Evolutionary conservation across 2,797 vertebrate genomes (phyloP).

Genomic region (Acrossocheilus fasciatus): DNA sequence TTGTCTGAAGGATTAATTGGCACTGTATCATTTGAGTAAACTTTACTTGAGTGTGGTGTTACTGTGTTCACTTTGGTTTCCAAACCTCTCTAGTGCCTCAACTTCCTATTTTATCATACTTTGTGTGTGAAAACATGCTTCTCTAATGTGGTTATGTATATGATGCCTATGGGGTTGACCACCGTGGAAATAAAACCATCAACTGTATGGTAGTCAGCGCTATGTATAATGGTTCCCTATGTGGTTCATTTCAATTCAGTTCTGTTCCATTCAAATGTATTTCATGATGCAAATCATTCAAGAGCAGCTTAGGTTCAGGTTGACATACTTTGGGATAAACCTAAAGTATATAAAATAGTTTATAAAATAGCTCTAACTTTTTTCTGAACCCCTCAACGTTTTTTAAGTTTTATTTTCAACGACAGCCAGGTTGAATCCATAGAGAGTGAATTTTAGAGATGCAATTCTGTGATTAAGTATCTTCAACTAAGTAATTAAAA

Average conservation of each 20-base stretch:
- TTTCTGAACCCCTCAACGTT: neutral
- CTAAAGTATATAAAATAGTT: neutral
- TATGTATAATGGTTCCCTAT: neutral
- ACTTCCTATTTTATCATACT: conserved; percentile 8
- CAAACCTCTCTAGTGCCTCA: neutral
- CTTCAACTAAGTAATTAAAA: conserved; percentile 57
- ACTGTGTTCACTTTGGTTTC: neutral
- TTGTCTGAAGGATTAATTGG: neutral
- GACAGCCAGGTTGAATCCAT: conserved; percentile 21
- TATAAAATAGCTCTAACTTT: neutral
- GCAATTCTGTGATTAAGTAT: conserved; percentile 57
- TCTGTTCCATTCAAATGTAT: neutral
- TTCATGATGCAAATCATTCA: neutral
- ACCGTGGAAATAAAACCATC: neutral
- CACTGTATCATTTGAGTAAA: conserved; percentile 4
- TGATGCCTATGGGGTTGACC: neutral
- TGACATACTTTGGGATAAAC: neutral
- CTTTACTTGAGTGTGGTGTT: neutral
- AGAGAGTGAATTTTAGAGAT: conserved; percentile 34
- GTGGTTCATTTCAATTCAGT: neutral
- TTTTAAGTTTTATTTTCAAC: conserved; percentile 11
- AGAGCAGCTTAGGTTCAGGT: neutral
- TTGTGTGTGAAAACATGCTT: neutral
- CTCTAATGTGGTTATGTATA: neutral
- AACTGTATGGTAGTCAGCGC: neutral